phyloP scores from a whole-genome alignment of 2,797 vertebrate genomes.

The Hozukius guyotensis region DNA sequence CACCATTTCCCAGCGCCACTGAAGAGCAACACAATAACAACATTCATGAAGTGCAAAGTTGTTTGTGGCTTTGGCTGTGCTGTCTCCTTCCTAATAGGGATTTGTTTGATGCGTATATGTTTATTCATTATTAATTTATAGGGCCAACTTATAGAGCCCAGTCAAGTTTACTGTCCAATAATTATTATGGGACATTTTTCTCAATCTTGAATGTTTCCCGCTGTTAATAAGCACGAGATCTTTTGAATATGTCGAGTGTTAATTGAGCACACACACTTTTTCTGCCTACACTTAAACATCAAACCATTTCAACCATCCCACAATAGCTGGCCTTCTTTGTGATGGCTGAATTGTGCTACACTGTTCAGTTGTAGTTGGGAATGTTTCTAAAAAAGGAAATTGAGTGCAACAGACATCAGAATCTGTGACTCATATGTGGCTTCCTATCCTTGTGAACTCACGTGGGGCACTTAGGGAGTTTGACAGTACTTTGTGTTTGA shows the following conservation, averaged over 20 bases:
- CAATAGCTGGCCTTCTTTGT: background rate
- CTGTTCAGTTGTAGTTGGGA: background rate
- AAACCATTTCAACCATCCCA: background rate
- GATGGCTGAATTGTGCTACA: background rate
- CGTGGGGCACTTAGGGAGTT: background rate
- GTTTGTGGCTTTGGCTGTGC: background rate
- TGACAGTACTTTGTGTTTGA: background rate
- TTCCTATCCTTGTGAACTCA: background rate
- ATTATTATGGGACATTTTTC: background rate
- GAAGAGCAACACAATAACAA: conserved; percentile 28
- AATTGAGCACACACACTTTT: background rate
- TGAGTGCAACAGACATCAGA: background rate
- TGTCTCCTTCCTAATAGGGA: background rate
- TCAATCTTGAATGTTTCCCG: background rate
- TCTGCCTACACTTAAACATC: background rate
- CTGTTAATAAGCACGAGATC: background rate
- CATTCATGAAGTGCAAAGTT: conserved; percentile 42
- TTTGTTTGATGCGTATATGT: background rate
- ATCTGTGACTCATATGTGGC: background rate
- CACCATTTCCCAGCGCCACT: background rate
- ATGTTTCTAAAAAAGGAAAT: background rate
- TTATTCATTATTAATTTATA: background rate
- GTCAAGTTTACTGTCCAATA: background rate
- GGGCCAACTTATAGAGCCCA: background rate
- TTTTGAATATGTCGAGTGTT: background rate